Percentiles rank a stretch among this genome's conserved stretches.
These are phyloP conservation scores for Torymus aiolomorphi DNA, from an alignment of 2,888 invertebrate species.

Conservation along the genomic window DNA sequence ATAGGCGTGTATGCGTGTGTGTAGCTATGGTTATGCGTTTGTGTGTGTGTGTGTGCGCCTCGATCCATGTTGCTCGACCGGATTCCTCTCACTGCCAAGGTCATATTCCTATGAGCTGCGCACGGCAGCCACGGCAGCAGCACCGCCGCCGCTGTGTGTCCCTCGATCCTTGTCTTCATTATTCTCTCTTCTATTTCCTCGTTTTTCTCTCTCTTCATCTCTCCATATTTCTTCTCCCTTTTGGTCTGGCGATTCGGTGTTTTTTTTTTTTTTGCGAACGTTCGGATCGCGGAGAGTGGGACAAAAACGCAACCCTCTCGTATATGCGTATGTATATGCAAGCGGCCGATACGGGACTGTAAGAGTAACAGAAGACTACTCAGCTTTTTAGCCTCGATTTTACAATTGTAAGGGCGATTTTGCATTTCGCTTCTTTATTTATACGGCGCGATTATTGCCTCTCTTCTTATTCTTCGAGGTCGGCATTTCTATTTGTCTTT, in stretches of 20 bases:
- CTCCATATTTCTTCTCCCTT: no score
- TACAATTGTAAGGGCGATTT: conserved; percentile 19
- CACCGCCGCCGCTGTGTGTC: conserved; percentile 31
- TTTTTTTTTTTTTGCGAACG: background rate
- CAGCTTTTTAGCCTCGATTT: no score
- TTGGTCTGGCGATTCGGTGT: background rate
- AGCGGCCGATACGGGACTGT: background rate
- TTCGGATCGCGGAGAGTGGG: conserved; percentile 24
- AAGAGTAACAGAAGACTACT: conserved; percentile 39
- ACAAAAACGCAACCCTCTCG: conserved; percentile 1
- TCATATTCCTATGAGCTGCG: conserved; percentile 61
- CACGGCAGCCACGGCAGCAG: conserved; percentile 58
- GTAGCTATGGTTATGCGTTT: background rate
- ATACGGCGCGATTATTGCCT: no score
- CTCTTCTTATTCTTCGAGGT: no score
- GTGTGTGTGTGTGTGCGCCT: conserved; percentile 55
- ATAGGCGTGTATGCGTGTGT: conserved; percentile 13
- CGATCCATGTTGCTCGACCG: conserved; percentile 70
- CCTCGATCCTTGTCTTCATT: conserved; percentile 49
- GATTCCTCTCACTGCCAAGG: conserved; percentile 72
- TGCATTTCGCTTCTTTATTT: background rate
- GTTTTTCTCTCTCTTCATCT: conserved; percentile 48
- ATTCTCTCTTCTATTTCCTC: conserved; percentile 49
- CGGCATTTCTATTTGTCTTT: no score
- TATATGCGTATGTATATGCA: no score